Evolutionary conservation across 2,113 vertebrate species (phyloP).

Genomic region (Rhineura floridana): DNA sequence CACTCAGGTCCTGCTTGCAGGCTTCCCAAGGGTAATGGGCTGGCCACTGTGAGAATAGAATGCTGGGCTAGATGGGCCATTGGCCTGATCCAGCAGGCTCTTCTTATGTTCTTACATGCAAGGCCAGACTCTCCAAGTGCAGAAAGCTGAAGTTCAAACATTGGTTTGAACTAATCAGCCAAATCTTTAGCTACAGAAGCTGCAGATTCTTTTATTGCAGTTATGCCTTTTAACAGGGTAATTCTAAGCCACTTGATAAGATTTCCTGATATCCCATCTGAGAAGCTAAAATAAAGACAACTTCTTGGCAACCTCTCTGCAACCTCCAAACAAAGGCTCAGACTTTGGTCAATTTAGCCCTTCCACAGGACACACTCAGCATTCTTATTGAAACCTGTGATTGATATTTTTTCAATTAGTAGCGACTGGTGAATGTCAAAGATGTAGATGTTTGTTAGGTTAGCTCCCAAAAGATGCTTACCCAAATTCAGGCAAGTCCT

Average conservation of each 20-base stretch:
- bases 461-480: background rate
- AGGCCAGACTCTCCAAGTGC: background rate
- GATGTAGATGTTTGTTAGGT: background rate
- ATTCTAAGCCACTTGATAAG: background rate
- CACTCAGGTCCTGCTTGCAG: too few species aligned
- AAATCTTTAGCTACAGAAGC: background rate
- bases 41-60: too few species aligned
- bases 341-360: background rate
- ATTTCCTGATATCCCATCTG: slow-evolving; percentile 24
- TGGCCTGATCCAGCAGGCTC: too few species aligned
- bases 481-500: background rate
- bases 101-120: too few species aligned
- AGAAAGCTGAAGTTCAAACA: background rate
- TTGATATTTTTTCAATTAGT: slow-evolving; percentile 20
- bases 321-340: background rate
- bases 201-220: background rate
- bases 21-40: too few species aligned
- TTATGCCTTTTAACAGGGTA: background rate
- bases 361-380: background rate
- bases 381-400: background rate
- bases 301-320: slow-evolving; percentile 8
- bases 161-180: background rate
- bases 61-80: too few species aligned
- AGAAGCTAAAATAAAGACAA: background rate
- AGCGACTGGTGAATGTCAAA: background rate